phyloP scores from a whole-genome alignment of 2,888 invertebrate genomes.

The Conchocele bisecta region DNA sequence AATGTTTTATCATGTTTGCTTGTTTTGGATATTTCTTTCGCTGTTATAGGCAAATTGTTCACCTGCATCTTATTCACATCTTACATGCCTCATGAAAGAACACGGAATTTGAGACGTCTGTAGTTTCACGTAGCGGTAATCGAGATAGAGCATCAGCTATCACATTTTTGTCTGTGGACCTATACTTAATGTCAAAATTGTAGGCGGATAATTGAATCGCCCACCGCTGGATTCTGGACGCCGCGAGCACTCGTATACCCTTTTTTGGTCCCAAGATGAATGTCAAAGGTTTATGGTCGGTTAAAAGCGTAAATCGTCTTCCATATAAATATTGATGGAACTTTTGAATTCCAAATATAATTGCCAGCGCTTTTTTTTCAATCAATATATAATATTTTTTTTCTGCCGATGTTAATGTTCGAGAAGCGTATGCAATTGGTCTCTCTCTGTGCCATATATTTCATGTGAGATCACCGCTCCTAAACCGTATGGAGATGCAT shows the following conservation, averaged over 20 bases:
- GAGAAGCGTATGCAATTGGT: constrained; percentile 80
- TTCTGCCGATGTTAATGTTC: constrained; percentile 44
- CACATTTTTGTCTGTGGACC: constrained; percentile 48
- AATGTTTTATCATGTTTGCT: constrained; percentile 3
- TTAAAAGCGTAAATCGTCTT: constrained; percentile 7
- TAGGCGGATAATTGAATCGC: constrained; percentile 56
- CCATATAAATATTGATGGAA: constrained; percentile 54
- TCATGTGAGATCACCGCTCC: constrained; percentile 67
- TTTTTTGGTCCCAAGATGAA: constrained; percentile 44
- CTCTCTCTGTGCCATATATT: constrained; percentile 77
- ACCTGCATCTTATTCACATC: background rate
- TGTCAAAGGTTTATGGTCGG: constrained; percentile 48
- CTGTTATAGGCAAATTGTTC: background rate
- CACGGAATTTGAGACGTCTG: background rate
- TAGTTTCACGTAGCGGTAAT: constrained; percentile 16
- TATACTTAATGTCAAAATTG: constrained; percentile 40
- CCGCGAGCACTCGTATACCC: constrained; percentile 70
- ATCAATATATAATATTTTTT: constrained; percentile 79
- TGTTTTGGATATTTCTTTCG: background rate
- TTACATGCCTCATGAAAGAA: constrained; percentile 12
- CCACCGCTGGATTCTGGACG: constrained; percentile 77
- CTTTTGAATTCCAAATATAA: constrained; percentile 73
- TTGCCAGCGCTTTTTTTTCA: constrained; percentile 79
- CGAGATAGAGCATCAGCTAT: constrained; percentile 75
- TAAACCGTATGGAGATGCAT: constrained; percentile 61